Evolutionary conservation across 2,113 vertebrate species (phyloP).

Genomic region (Elgaria multicarinata): DNA sequence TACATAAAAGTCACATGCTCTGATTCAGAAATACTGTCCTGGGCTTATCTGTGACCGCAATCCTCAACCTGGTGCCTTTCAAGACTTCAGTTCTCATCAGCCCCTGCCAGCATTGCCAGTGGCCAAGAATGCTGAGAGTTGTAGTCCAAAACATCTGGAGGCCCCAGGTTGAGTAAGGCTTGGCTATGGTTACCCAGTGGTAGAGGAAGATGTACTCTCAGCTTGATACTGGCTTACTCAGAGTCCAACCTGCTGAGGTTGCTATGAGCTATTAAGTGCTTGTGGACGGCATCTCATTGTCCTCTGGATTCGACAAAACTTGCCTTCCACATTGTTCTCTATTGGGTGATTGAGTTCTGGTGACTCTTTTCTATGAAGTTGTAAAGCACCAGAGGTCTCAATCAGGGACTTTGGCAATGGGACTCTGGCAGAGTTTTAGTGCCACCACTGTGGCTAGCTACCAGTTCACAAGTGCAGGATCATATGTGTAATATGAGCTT

Average conservation of each 20-base stretch:
- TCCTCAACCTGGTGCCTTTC: too few species aligned
- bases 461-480: conserved; percentile 23
- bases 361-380: background rate
- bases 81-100: too few species aligned
- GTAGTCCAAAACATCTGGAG: too few species aligned
- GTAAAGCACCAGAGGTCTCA: background rate
- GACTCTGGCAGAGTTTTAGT: background rate
- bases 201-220: background rate
- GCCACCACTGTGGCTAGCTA: background rate
- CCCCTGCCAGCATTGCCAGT: too few species aligned
- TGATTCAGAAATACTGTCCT: background rate
- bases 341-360: background rate
- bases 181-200: background rate
- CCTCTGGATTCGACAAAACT: background rate
- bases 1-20: background rate
- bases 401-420: background rate
- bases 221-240: background rate
- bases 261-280: background rate
- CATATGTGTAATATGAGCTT: conserved; percentile 57
- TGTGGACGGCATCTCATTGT: background rate
- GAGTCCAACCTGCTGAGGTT: background rate
- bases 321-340: background rate
- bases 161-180: too few species aligned
- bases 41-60: background rate
- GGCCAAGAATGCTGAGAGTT: too few species aligned